Conservation (phyloP, 2,888 invertebrate genomes). For the Pseudanteris insignis region DNA sequence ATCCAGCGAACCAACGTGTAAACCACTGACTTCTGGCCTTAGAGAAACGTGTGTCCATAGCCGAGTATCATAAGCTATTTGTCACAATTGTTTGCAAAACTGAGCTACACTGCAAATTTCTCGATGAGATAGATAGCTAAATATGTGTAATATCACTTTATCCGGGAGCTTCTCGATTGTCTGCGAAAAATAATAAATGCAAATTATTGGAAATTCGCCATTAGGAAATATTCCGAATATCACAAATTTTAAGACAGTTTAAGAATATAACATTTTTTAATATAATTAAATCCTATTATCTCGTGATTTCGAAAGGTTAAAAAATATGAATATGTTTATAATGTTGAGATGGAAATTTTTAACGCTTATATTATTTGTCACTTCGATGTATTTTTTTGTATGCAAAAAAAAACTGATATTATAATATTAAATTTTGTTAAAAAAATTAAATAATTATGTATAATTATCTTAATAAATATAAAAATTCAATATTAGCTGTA, state of each 20-base stretch:
- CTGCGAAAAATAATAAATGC: slow-evolving; percentile 68
- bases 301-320: too few species aligned
- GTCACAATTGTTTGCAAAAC: slow-evolving; percentile 95
- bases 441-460: too few species aligned
- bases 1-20: slow-evolving; percentile 90
- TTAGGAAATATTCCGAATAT: not conserved
- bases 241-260: not conserved
- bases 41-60: slow-evolving; percentile 97
- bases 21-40: slow-evolving; percentile 94
- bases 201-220: not conserved
- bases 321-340: too few species aligned
- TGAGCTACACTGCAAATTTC: slow-evolving; percentile 94
- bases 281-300: too few species aligned
- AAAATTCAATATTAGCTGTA: too few species aligned
- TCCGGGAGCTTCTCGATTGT: slow-evolving; percentile 97
- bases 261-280: not conserved
- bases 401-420: too few species aligned
- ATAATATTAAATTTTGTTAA: too few species aligned
- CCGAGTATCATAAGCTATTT: slow-evolving; percentile 92
- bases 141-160: slow-evolving; percentile 92
- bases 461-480: too few species aligned
- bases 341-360: too few species aligned
- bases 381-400: too few species aligned
- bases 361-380: too few species aligned
- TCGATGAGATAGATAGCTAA: slow-evolving; percentile 91